Evolutionary conservation across 2,888 invertebrate species (phyloP).

Genomic region (Molanna angustata): DNA sequence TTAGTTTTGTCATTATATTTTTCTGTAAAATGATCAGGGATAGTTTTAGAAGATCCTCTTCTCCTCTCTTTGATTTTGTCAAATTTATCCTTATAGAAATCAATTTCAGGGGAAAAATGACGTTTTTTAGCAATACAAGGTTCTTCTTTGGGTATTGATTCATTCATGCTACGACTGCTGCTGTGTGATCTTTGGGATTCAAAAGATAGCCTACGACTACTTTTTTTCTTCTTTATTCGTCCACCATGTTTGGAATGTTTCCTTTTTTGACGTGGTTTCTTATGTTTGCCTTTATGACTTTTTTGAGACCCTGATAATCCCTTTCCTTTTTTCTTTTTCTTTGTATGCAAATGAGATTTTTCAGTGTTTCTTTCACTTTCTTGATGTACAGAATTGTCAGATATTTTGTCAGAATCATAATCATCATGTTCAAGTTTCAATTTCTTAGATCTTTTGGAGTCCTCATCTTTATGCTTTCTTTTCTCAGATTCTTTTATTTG

Average conservation of each 20-base stretch:
- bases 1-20: slow-evolving; percentile 47
- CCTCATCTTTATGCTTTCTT: slow-evolving; percentile 1
- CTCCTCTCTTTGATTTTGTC: slow-evolving; percentile 61
- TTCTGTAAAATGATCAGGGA: slow-evolving; percentile 51
- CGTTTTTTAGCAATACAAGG: slow-evolving; percentile 12
- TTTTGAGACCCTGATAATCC: slow-evolving; percentile 32
- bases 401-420: slow-evolving; percentile 1
- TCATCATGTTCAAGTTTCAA: slow-evolving; percentile 2
- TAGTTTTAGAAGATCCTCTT: slow-evolving; percentile 51
- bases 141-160: slow-evolving; percentile 33
- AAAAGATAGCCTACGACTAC: slow-evolving; percentile 32
- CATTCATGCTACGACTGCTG: slow-evolving; percentile 15
- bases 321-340: slow-evolving; percentile 32
- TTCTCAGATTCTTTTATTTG: slow-evolving; percentile 11
- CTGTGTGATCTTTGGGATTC: slow-evolving; percentile 21
- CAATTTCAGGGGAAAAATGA: slow-evolving; percentile 42
- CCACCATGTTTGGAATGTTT: slow-evolving; percentile 42
- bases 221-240: slow-evolving; percentile 46
- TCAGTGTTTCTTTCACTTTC: slow-evolving; percentile 7
- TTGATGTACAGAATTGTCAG: slow-evolving; percentile 3
- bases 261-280: slow-evolving; percentile 46
- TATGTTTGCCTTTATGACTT: slow-evolving; percentile 31
- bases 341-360: slow-evolving; percentile 14
- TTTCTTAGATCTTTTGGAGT: slow-evolving; percentile 11
- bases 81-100: slow-evolving; percentile 58